Conservation (phyloP, 2,113 vertebrate genomes). For the Lepus timidus region DNA sequence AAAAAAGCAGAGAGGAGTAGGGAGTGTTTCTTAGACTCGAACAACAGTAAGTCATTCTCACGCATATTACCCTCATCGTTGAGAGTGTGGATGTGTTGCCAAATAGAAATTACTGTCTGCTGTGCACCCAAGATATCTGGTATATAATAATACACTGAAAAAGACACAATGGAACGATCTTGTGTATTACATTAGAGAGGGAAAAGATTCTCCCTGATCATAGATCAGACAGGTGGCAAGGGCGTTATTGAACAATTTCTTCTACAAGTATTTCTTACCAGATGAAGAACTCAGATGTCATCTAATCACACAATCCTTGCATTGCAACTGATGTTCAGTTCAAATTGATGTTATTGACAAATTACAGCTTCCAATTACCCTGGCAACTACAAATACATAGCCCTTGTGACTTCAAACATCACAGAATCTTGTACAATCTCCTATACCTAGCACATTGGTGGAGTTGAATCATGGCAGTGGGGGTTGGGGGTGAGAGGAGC, state of each 20-base stretch:
- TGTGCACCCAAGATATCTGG: neutral
- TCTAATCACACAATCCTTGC: neutral
- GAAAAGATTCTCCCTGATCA: neutral
- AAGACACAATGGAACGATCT: neutral
- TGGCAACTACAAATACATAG: neutral
- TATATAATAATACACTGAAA: neutral
- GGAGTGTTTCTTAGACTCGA: neutral
- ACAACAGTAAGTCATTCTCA: neutral
- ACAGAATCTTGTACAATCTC: neutral
- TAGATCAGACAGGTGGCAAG: neutral
- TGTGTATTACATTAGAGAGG: neutral
- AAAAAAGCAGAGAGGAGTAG: neutral
- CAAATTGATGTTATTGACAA: neutral
- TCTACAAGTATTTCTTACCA: neutral
- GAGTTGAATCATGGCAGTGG: neutral
- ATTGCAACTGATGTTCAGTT: neutral
- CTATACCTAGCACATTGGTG: neutral
- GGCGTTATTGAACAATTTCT: neutral
- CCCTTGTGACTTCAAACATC: neutral
- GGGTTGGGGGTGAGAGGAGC: too few species aligned
- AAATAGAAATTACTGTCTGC: neutral
- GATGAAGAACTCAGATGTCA: neutral
- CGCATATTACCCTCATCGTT: neutral
- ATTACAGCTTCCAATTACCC: neutral
- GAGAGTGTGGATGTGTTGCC: neutral